phyloP scores from a whole-genome alignment of 1,140 invertebrate species.

The Eumeta japonica region DNA sequence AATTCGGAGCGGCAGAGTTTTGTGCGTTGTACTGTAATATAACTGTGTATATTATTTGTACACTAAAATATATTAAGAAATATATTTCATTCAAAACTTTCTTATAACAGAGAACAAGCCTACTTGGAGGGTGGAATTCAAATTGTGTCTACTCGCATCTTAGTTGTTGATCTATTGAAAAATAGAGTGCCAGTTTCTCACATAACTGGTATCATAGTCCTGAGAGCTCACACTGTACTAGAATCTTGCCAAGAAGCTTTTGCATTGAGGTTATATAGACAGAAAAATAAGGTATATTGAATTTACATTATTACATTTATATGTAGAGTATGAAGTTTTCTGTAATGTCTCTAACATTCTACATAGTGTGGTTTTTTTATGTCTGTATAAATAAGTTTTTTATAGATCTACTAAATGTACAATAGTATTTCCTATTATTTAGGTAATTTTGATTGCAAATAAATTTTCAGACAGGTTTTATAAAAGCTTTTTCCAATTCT shows the following conservation, averaged over 20 bases:
- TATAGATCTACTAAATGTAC: too few relatives aligned
- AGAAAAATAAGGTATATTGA: slow-evolving; percentile 79
- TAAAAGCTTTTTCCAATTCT: slow-evolving; percentile 91
- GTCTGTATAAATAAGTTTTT: too few relatives aligned
- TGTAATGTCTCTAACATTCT: slow-evolving; percentile 4
- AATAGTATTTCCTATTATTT: too few relatives aligned
- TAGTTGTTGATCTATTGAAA: slow-evolving; percentile 95
- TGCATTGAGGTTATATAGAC: slow-evolving; percentile 83
- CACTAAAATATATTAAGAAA: slow-evolving; percentile 1
- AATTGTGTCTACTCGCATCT: slow-evolving; percentile 89
- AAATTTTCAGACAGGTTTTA: slow-evolving; percentile 84
- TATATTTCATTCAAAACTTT: slow-evolving; percentile 13
- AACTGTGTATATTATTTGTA: not conserved
- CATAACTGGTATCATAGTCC: slow-evolving; percentile 86
- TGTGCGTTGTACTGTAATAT: too few relatives aligned
- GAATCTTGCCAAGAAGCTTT: slow-evolving; percentile 95
- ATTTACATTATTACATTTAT: not conserved
- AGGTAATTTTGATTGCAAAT: not conserved
- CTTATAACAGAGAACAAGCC: slow-evolving; percentile 64
- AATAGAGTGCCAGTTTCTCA: slow-evolving; percentile 85
- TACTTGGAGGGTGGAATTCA: slow-evolving; percentile 92
- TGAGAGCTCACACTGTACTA: slow-evolving; percentile 88
- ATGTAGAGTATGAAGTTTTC: not conserved
- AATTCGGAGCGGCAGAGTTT: too few relatives aligned
- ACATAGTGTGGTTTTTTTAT: slow-evolving; percentile 16